Percentiles rank a stretch among this genome's conserved stretches.
Conservation (phyloP, 2,797 vertebrate genomes). For the Parotocinclus haroldoi region DNA sequence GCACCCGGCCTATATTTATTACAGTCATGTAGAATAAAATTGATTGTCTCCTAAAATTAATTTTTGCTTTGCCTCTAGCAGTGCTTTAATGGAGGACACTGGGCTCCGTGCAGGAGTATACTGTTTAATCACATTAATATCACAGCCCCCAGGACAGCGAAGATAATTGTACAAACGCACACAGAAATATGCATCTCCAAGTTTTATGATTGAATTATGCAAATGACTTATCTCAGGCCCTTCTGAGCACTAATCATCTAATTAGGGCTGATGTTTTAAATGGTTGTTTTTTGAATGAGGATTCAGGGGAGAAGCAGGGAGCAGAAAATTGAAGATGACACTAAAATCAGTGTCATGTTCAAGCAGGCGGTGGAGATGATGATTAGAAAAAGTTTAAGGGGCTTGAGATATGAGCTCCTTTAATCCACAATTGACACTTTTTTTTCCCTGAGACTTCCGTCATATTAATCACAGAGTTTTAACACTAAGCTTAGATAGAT, state of each 20-base stretch:
- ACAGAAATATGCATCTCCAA: conserved; percentile 87
- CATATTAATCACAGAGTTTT: conserved; percentile 46
- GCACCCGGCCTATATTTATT: conserved; percentile 87
- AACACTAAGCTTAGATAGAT: conserved; percentile 37
- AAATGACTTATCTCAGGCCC: conserved; percentile 84
- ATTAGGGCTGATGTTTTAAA: conserved; percentile 87
- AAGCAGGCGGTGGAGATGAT: conserved; percentile 26
- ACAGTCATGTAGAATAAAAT: conserved; percentile 88
- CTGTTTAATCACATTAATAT: conserved; percentile 92
- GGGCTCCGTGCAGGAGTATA: conserved; percentile 74
- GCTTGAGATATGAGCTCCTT: conserved; percentile 40
- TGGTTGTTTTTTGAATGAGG: conserved; percentile 76
- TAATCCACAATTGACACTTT: conserved; percentile 35
- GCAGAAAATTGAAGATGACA: conserved; percentile 75
- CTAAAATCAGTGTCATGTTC: conserved; percentile 53
- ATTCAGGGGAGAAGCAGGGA: conserved; percentile 59
- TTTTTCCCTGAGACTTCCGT: conserved; percentile 20
- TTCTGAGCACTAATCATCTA: conserved; percentile 88
- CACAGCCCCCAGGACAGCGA: conserved; percentile 75
- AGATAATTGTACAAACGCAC: conserved; percentile 89
- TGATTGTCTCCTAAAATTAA: conserved; percentile 92
- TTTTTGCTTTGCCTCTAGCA: conserved; percentile 86
- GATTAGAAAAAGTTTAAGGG: conserved; percentile 38
- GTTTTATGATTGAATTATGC: conserved; percentile 91
- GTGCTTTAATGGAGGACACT: conserved; percentile 83